Evolutionary conservation across 2,113 vertebrate genomes (phyloP).

Genomic region (Pluvianellus socialis): DNA sequence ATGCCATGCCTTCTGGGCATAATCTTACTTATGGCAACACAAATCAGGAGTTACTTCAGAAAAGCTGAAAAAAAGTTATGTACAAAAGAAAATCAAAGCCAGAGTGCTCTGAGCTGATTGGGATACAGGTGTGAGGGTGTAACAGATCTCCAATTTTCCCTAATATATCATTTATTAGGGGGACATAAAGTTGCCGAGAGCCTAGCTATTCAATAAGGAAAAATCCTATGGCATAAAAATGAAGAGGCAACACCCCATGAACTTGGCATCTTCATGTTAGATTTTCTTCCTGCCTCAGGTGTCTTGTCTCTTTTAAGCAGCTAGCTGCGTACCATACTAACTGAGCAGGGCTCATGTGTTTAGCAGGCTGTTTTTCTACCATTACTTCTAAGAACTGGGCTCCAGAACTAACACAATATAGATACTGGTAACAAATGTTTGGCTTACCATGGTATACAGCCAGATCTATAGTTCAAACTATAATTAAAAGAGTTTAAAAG

Average conservation of each 20-base stretch:
- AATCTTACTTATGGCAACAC: not conserved
- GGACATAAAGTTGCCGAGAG: not conserved
- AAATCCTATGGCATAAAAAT: not conserved
- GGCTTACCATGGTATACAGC: not conserved
- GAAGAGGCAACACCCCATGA: not conserved
- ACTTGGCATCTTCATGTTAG: not conserved
- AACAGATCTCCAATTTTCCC: not conserved
- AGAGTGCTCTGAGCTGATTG: not conserved
- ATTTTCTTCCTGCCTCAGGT: not conserved
- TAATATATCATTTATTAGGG: not conserved
- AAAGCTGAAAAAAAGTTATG: not conserved
- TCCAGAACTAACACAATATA: not conserved
- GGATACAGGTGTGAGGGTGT: not conserved
- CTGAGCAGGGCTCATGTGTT: not conserved
- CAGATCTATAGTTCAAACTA: not conserved
- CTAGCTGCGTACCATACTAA: not conserved
- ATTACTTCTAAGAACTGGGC: not conserved
- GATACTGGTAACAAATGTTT: not conserved
- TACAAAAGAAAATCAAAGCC: not conserved
- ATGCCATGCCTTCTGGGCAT: slow-evolving; percentile 25
- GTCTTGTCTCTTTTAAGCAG: not conserved
- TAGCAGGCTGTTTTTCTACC: not conserved
- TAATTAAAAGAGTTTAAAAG: not conserved
- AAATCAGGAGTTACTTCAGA: not conserved
- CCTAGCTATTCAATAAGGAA: not conserved